Conservation (phyloP, 2,888 invertebrate species). For the Pollenia amentaria region DNA sequence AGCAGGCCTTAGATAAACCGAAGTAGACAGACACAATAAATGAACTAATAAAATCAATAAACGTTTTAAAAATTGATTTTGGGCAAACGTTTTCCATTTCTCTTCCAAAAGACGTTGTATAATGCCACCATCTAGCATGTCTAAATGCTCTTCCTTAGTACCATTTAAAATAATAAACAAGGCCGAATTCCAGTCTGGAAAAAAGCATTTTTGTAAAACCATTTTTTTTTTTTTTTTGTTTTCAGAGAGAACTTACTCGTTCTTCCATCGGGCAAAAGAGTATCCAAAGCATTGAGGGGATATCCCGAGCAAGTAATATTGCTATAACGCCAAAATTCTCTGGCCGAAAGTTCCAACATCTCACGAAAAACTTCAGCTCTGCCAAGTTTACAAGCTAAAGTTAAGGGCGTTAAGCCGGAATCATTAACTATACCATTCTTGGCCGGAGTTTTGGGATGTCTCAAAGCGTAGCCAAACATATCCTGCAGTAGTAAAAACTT, state of each 20-base stretch:
- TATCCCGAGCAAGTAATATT: slow-evolving; percentile 99
- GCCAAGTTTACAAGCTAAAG: slow-evolving; percentile 97
- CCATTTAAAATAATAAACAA: slow-evolving; percentile 98
- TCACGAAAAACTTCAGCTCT: slow-evolving; percentile 98
- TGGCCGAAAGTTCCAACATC: slow-evolving; percentile 97
- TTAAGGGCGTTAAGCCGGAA: slow-evolving; percentile 96
- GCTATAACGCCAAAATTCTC: slow-evolving; percentile 99
- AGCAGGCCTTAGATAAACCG: slow-evolving; percentile 95
- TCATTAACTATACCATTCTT: slow-evolving; percentile 95
- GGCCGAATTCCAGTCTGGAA: slow-evolving; percentile 98
- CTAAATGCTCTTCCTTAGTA: slow-evolving; percentile 98
- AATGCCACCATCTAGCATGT: slow-evolving; percentile 99
- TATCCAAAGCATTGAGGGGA: slow-evolving; percentile 97
- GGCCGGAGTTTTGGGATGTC: slow-evolving; percentile 97
- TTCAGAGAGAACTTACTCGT: slow-evolving; percentile 89
- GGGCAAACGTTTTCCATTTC: slow-evolving; percentile 99
- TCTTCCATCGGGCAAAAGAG: slow-evolving; percentile 95
- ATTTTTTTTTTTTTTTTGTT: not conserved
- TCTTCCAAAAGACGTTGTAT: slow-evolving; percentile 98
- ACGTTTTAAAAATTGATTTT: slow-evolving; percentile 96
- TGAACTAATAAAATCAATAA: slow-evolving; percentile 95
- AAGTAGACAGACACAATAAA: slow-evolving; percentile 93
- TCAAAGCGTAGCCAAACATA: slow-evolving; percentile 98
- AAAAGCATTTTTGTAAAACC: not conserved
- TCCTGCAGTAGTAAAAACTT: slow-evolving; percentile 86